These are phyloP conservation scores for Apis cerana DNA, from an alignment of 1,140 invertebrate genomes.

Conservation along the genomic window DNA sequence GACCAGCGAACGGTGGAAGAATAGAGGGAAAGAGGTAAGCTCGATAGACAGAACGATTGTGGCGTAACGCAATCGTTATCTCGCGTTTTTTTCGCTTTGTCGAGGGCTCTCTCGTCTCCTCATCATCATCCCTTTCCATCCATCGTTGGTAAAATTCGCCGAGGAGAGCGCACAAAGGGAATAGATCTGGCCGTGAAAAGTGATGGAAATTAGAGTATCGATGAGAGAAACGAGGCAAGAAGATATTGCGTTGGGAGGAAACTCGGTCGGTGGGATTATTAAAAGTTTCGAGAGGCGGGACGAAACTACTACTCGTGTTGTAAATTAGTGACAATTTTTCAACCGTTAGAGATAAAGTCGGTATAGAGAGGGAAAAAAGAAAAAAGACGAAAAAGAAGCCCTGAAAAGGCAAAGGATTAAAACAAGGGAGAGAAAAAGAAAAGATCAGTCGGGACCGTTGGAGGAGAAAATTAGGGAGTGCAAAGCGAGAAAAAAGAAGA, in stretches of 20 bases:
- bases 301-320: neutral
- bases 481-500: too few relatives aligned
- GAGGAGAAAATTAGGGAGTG: neutral
- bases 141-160: neutral
- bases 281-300: neutral
- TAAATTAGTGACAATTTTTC: constrained; percentile 23
- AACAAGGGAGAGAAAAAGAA: neutral
- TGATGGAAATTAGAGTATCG: neutral
- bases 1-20: constrained; percentile 14
- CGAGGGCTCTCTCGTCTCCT: neutral
- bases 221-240: too few relatives aligned
- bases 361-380: neutral
- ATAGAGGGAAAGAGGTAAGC: neutral
- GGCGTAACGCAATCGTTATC: constrained; percentile 37
- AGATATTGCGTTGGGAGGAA: neutral
- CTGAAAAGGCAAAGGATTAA: neutral
- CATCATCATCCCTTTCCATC: neutral
- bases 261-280: neutral
- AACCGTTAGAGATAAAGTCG: too few relatives aligned
- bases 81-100: constrained; percentile 26
- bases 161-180: neutral
- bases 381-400: neutral
- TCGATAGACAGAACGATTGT: constrained; percentile 35
- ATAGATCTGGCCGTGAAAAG: neutral
- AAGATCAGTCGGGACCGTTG: neutral